A percentile compares a stretch with the other conserved stretches of the same genome.
Evolutionary conservation across 2,888 invertebrate genomes (phyloP).

Genomic region (Cacoxenus indagator): DNA sequence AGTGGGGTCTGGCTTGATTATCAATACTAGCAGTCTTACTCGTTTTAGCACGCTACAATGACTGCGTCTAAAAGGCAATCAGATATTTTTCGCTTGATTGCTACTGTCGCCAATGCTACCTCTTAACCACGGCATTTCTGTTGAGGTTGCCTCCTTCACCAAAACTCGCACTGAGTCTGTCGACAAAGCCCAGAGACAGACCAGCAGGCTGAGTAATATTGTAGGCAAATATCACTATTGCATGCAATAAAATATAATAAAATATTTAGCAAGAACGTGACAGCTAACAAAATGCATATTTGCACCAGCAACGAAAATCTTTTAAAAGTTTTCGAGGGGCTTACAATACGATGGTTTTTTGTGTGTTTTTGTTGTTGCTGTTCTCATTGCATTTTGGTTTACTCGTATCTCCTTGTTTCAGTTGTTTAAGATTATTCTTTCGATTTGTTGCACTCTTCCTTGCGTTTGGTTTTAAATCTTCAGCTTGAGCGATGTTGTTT

Average conservation of each 20-base stretch:
- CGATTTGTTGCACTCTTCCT: no score
- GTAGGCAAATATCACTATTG: constrained; percentile 24
- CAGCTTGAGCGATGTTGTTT: no score
- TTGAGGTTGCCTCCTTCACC: neutral
- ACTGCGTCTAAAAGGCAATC: neutral
- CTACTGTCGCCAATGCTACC: neutral
- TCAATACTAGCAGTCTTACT: neutral
- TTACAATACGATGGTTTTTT: no score
- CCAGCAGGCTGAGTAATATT: neutral
- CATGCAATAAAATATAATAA: constrained; percentile 59
- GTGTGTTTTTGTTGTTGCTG: no score
- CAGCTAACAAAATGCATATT: constrained; percentile 49
- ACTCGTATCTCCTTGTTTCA: no score
- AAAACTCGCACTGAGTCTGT: neutral
- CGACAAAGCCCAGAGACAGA: neutral
- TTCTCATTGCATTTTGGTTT: no score
- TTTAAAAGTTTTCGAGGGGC: constrained; percentile 12
- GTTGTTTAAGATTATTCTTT: no score
- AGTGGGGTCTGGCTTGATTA: neutral
- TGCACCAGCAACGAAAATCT: constrained; percentile 26
- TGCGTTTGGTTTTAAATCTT: no score
- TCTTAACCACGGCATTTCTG: neutral
- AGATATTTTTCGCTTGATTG: constrained; percentile 17
- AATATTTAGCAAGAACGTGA: constrained; percentile 49
- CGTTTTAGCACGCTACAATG: neutral